Evolutionary conservation across 2,113 vertebrate genomes (phyloP).

Genomic region (Percopsis transmontana): DNA sequence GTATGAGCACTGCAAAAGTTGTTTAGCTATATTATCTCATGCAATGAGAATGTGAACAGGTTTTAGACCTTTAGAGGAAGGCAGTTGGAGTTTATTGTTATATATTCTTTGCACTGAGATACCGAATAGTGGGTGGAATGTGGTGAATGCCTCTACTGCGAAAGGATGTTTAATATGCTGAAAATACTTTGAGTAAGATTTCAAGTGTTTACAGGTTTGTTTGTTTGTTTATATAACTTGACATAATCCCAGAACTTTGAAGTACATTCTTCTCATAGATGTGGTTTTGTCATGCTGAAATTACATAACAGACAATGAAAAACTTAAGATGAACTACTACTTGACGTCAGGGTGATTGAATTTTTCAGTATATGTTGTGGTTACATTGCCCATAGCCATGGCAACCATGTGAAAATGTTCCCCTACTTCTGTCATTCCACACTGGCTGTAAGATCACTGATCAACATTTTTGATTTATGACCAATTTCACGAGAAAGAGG

Average conservation of each 20-base stretch:
- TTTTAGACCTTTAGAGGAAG: too few species aligned
- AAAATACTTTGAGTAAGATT: constrained; percentile 8
- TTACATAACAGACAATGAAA: constrained; percentile 13
- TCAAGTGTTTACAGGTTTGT: constrained; percentile 17
- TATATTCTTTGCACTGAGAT: too few species aligned
- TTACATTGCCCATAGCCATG: constrained; percentile 47
- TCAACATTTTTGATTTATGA: constrained; percentile 59
- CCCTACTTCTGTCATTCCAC: constrained; percentile 47
- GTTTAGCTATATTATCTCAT: too few species aligned
- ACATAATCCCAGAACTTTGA: constrained; percentile 26
- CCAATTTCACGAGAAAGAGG: constrained; percentile 50
- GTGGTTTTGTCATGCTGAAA: constrained; percentile 29
- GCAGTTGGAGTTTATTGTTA: too few species aligned
- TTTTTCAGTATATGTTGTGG: constrained; percentile 44
- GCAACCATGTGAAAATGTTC: constrained; percentile 28
- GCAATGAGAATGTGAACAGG: too few species aligned
- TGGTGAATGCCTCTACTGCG: constrained; percentile 51
- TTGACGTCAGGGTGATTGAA: constrained; percentile 13
- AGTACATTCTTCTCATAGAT: not conserved
- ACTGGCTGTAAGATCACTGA: constrained; percentile 47
- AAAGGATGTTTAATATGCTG: constrained; percentile 21
- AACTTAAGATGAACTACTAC: constrained; percentile 16
- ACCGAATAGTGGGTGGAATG: too few species aligned
- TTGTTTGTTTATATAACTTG: not conserved
- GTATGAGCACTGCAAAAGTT: too few species aligned